These are phyloP conservation scores for Bombus picipes DNA, from an alignment of 1,140 invertebrate genomes.

Conservation along the genomic window DNA sequence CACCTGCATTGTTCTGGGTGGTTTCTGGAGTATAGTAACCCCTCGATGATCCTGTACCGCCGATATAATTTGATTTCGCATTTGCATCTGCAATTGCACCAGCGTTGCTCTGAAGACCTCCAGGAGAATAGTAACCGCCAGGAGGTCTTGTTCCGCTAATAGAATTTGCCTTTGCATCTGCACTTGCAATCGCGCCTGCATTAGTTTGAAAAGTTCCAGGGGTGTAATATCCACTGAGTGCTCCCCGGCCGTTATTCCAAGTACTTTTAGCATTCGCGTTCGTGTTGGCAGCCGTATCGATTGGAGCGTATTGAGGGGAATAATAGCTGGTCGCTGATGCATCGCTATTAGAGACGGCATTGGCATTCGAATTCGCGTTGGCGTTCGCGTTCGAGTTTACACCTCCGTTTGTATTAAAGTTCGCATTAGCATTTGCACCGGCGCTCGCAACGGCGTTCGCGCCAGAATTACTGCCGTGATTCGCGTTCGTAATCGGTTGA, in stretches of 20 bases:
- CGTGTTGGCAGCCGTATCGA: slow-evolving; percentile 10
- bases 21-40: neutral
- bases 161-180: neutral
- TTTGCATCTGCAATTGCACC: neutral
- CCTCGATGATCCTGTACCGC: neutral
- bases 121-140: neutral
- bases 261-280: slow-evolving; percentile 33
- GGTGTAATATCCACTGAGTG: neutral
- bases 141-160: neutral
- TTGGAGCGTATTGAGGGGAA: neutral
- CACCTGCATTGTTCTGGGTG: neutral
- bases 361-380: slow-evolving; percentile 22
- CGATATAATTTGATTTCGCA: neutral
- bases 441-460: slow-evolving; percentile 27
- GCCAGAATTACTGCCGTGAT: neutral
- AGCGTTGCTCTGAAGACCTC: too few species aligned
- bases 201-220: neutral
- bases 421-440: neutral
- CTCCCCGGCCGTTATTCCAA: neutral
- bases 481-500: slow-evolving; percentile 48
- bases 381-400: slow-evolving; percentile 44
- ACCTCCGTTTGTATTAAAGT: neutral
- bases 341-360: neutral
- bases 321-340: neutral
- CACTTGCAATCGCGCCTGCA: neutral